Base-by-base conservation (phyloP, 1,140 invertebrate genomes). In the Drosophila arizonae region DNA sequence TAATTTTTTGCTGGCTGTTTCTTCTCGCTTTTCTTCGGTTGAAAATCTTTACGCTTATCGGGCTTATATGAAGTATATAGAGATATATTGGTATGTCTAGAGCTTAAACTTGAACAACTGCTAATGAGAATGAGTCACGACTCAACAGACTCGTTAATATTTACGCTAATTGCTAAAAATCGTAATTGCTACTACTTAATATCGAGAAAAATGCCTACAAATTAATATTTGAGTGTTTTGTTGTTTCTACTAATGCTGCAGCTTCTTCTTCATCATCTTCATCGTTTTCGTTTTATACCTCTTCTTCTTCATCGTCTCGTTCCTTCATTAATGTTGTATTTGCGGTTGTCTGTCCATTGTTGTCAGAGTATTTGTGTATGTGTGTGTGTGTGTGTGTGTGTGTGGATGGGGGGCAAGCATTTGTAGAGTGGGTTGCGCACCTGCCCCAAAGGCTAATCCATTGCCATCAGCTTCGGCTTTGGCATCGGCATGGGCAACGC, bases 151-250 rank as follows among this genome's bases (percentile, higher is more conserved):
- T 88, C 82, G 79, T 72, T 78, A 77, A 87, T 87, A 87, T 87
- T 88, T 87, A 87, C 77, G 77, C 84, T 87, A 87, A 68, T 75
- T 87, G 79, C 82, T 87, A 88, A 88, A 88, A 88, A 88, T 86
- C 84, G 84, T 88, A 88, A 88, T 88, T 88, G 71, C 84, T 88
- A 88, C 84, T 88, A 88, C 79, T 82, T 88, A 88, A 88, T 70
- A 75, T 84, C 63, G 58, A 84, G 57, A 71, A 73, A 82, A 79
- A 75, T 82, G 72, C 67, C 84, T 87, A 87, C 76, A 71, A 87
- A 87, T 87, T 77, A 79, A 72, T 81, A 80, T 84, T 85, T 84
- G 74, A 85, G 66, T 77, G 62, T 73, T 81, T 17, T 68, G 57
- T 81, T 76, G 46, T 77, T 52, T 66, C 79, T 74, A 82, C 70